A percentile compares a stretch with the other conserved stretches of the same genome.
Evolutionary conservation across 2,113 vertebrate species (phyloP).

Genomic region (Lagopus muta): DNA sequence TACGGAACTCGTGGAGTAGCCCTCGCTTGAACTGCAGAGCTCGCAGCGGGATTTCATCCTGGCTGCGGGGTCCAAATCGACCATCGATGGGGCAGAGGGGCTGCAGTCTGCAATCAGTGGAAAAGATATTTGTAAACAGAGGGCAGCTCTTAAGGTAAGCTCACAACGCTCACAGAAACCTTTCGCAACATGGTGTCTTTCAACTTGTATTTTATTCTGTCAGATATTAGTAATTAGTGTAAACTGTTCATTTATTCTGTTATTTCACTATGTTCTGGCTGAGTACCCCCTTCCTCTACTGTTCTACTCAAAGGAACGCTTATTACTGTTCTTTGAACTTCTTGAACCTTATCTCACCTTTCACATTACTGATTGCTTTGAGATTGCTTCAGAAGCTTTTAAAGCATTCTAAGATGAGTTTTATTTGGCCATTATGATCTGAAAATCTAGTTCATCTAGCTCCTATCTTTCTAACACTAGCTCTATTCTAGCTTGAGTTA

Average conservation of each 20-base stretch:
- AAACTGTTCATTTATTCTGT: neutral
- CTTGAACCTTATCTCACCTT: neutral
- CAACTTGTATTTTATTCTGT: conserved; percentile 29
- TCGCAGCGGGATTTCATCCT: conserved; percentile 85
- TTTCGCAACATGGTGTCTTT: neutral
- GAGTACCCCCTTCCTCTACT: neutral
- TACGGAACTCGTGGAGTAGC: conserved; percentile 87
- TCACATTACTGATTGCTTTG: neutral
- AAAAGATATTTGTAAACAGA: neutral
- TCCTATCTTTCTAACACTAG: neutral
- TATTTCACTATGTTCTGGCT: neutral
- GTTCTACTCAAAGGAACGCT: neutral
- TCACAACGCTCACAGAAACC: neutral
- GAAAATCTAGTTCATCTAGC: neutral
- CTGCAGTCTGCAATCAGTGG: conserved; percentile 83
- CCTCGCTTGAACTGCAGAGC: conserved; percentile 90
- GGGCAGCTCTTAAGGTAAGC: neutral
- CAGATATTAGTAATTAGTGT: neutral
- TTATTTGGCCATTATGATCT: neutral
- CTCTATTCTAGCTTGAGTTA: neutral
- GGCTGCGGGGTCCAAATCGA: conserved; percentile 74
- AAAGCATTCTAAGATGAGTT: neutral
- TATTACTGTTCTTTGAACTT: neutral
- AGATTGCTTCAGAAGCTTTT: neutral
- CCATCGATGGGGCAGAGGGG: conserved; percentile 89